A percentile compares a stretch with the other conserved stretches of the same genome.
These are phyloP conservation scores for Holacanthella duospinosa DNA, from an alignment of 2,888 invertebrate species.

Conservation along the genomic window DNA sequence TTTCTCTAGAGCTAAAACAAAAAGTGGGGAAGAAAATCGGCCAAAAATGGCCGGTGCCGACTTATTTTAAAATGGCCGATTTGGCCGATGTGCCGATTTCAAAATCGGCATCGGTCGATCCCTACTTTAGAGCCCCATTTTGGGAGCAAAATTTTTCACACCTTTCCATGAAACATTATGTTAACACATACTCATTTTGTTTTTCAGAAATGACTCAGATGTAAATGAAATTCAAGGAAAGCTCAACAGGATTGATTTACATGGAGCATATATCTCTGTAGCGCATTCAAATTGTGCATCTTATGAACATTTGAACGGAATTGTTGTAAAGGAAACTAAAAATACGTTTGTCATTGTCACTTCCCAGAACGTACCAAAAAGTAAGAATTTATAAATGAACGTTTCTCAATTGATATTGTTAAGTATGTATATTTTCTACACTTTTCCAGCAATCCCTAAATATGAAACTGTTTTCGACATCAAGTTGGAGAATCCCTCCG, in stretches of 20 bases:
- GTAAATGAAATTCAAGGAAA: conserved; percentile 28
- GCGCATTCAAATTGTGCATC: conserved; percentile 31
- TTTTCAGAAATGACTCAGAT: conserved; percentile 8
- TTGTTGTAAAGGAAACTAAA: conserved; percentile 38
- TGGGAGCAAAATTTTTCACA: too few relatives aligned
- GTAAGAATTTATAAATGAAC: conserved; percentile 21
- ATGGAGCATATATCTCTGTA: conserved; percentile 35
- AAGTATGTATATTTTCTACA: not conserved
- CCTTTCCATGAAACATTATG: too few relatives aligned
- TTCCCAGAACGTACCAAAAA: conserved; percentile 28
- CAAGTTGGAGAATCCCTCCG: conserved; percentile 22
- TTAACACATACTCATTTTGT: not conserved
- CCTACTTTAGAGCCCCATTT: too few relatives aligned
- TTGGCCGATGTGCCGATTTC: too few relatives aligned
- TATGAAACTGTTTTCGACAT: conserved; percentile 27
- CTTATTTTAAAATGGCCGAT: too few relatives aligned
- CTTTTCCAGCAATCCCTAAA: conserved; percentile 31
- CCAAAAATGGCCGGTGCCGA: too few relatives aligned
- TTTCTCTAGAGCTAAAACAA: too few relatives aligned
- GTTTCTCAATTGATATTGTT: not conserved
- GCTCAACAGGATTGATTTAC: conserved; percentile 35
- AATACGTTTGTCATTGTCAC: conserved; percentile 37
- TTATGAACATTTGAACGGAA: conserved; percentile 31
- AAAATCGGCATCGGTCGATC: too few relatives aligned
- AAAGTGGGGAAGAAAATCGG: too few relatives aligned